Conservation (phyloP, 2,888 invertebrate species). For the Unio delphinus region DNA sequence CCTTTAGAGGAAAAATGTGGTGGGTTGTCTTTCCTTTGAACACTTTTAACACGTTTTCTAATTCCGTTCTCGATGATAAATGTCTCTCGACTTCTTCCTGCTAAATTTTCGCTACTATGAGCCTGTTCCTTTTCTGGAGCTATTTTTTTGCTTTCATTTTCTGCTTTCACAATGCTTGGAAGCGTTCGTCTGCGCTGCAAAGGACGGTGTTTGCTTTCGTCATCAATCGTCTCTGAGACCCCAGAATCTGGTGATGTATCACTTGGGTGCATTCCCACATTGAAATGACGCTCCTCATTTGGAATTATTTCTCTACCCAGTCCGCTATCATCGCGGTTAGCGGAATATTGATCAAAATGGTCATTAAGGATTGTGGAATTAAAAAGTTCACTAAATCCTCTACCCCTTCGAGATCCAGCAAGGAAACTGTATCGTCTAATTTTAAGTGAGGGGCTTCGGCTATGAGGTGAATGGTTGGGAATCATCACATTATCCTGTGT, state of each 20-base stretch:
- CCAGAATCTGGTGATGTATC: slow-evolving; percentile 67
- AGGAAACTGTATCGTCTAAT: slow-evolving; percentile 65
- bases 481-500: slow-evolving; percentile 43
- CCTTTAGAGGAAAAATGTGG: slow-evolving; percentile 72
- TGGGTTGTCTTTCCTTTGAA: slow-evolving; percentile 48
- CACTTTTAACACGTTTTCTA: slow-evolving; percentile 65
- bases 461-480: slow-evolving; percentile 52
- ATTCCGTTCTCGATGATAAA: slow-evolving; percentile 71
- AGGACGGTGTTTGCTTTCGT: slow-evolving; percentile 51
- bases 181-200: slow-evolving; percentile 65
- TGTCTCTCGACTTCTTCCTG: slow-evolving; percentile 59
- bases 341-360: slow-evolving; percentile 70
- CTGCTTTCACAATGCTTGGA: slow-evolving; percentile 64
- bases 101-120: slow-evolving; percentile 61
- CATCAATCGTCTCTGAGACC: slow-evolving; percentile 61
- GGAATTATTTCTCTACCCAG: slow-evolving; percentile 55
- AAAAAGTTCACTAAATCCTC: slow-evolving; percentile 65
- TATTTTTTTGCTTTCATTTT: slow-evolving; percentile 30
- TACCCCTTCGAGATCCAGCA: slow-evolving; percentile 62
- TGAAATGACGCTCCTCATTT: slow-evolving; percentile 28
- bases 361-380: slow-evolving; percentile 68
- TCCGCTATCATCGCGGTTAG: slow-evolving; percentile 62
- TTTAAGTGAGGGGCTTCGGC: slow-evolving; percentile 61
- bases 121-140: slow-evolving; percentile 50
- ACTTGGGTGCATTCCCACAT: slow-evolving; percentile 29